Evolutionary conservation across 2,797 vertebrate species (phyloP).

Genomic region (Gallirallus australis): DNA sequence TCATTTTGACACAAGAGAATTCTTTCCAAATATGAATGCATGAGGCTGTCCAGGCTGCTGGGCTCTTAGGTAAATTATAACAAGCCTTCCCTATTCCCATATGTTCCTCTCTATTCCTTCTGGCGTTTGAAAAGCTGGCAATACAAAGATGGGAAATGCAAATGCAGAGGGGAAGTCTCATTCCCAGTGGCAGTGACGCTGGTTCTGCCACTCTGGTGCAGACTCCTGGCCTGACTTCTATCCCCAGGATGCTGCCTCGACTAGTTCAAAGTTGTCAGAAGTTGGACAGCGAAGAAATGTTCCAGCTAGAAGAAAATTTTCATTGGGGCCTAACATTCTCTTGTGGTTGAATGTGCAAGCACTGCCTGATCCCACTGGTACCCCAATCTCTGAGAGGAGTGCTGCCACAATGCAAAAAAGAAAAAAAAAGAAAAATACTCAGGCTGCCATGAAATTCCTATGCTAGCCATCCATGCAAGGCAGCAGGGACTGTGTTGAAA

Average conservation of each 20-base stretch:
- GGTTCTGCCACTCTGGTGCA: neutral
- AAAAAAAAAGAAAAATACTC: neutral
- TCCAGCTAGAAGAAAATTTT: neutral
- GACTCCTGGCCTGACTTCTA: neutral
- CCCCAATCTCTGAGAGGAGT: neutral
- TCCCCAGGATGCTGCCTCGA: neutral
- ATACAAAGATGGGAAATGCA: constrained; percentile 7
- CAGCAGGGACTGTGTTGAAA: neutral
- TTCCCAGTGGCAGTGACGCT: neutral
- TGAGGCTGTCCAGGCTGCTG: neutral
- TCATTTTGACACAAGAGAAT: constrained; percentile 55
- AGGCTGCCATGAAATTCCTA: neutral
- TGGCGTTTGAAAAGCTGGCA: constrained; percentile 26
- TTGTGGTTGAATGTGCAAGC: neutral
- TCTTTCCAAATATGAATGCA: constrained; percentile 59
- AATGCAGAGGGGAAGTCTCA: neutral
- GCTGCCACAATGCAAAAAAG: neutral
- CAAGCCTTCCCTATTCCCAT: constrained; percentile 39
- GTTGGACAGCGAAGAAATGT: neutral
- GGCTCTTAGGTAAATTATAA: constrained; percentile 55
- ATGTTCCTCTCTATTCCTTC: constrained; percentile 8
- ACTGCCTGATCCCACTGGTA: neutral
- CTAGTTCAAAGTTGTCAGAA: neutral
- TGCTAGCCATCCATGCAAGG: neutral
- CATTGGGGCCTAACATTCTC: neutral